These are phyloP conservation scores for Choristoneura rosaceana DNA, from an alignment of 2,888 invertebrate genomes.

Conservation along the genomic window DNA sequence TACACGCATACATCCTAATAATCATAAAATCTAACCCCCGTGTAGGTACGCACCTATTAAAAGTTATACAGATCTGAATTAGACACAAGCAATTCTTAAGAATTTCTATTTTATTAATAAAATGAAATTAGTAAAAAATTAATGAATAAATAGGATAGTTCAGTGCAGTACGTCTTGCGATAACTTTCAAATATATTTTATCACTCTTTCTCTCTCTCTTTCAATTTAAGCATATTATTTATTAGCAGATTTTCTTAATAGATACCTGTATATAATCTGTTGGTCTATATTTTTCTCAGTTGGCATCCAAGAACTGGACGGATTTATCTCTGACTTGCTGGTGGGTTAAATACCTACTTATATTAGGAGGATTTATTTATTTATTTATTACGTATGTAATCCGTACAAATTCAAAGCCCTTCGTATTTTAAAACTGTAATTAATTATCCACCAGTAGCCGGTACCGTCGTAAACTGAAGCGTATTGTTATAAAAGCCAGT, in stretches of 20 bases:
- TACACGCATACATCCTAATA: no score
- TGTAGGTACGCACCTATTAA: no score
- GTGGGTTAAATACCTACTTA: background rate
- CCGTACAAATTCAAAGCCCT: background rate
- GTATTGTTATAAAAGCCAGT: constrained; percentile 55
- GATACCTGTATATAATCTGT: background rate
- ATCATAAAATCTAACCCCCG: no score
- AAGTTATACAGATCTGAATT: no score
- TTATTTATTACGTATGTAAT: background rate
- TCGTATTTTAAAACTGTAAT: background rate
- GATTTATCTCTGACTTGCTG: background rate
- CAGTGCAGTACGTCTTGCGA: no score
- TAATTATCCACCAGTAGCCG: background rate
- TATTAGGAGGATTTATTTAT: background rate
- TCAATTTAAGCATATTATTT: background rate
- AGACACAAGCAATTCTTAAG: no score
- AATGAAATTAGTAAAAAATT: no score
- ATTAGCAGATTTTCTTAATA: background rate
- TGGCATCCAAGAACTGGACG: background rate
- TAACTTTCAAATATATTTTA: no score
- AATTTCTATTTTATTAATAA: no score
- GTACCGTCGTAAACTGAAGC: constrained; percentile 5
- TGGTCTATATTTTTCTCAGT: background rate
- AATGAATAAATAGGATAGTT: no score
- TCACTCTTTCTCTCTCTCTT: no score